Evolutionary conservation across 2,113 vertebrate genomes (phyloP).

Genomic region (Thunnus maccoyii): DNA sequence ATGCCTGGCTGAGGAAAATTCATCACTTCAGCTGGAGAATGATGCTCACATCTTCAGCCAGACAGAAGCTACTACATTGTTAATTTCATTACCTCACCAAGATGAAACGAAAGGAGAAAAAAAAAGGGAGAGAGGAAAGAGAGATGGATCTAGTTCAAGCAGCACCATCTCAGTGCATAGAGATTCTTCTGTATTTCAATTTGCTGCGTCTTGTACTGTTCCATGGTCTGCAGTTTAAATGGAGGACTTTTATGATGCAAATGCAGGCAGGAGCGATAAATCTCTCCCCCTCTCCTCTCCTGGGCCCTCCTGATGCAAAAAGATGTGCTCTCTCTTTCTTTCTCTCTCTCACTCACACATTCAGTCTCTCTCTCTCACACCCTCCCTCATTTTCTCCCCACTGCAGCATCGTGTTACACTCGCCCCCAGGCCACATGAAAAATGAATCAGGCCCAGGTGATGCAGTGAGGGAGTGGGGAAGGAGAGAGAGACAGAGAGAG

Average conservation of each 20-base stretch:
- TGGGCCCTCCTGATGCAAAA: constrained; percentile 68
- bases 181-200: constrained; percentile 72
- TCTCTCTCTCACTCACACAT: constrained; percentile 7
- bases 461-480: constrained; percentile 27
- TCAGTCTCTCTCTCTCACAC: constrained; percentile 8
- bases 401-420: constrained; percentile 73
- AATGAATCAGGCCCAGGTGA: constrained; percentile 79
- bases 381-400: constrained; percentile 10
- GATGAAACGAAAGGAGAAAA: constrained; percentile 45
- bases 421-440: constrained; percentile 78
- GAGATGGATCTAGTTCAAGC: constrained; percentile 36
- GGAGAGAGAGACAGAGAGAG: neutral
- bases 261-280: constrained; percentile 79
- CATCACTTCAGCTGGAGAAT: constrained; percentile 24
- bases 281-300: constrained; percentile 65
- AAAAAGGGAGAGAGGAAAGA: constrained; percentile 21
- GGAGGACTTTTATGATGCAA: constrained; percentile 81
- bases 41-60: constrained; percentile 39
- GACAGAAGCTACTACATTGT: constrained; percentile 42
- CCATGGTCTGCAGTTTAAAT: constrained; percentile 69
- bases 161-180: constrained; percentile 35
- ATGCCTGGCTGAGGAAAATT: neutral
- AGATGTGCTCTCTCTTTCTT: constrained; percentile 58
- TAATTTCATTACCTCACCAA: constrained; percentile 71
- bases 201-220: constrained; percentile 68